These are phyloP conservation scores for Trachelus troglodyta DNA, from an alignment of 2,888 invertebrate species.

Conservation along the genomic window DNA sequence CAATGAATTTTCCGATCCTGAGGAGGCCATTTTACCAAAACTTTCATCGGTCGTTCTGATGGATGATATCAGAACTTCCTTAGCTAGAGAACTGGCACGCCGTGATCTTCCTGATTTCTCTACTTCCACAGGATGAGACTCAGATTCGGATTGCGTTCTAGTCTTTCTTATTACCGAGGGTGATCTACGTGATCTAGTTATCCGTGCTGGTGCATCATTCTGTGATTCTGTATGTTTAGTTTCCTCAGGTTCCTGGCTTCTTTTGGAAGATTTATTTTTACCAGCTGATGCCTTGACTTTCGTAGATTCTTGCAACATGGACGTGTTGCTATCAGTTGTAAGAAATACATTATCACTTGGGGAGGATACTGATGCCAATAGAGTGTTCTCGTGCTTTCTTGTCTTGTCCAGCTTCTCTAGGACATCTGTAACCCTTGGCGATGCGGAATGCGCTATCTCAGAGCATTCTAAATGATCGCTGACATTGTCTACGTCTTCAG, in stretches of 20 bases:
- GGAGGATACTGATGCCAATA: background rate
- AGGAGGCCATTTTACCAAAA: background rate
- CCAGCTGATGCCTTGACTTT: constrained; percentile 7
- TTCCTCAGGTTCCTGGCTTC: background rate
- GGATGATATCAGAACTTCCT: constrained; percentile 32
- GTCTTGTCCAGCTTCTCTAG: background rate
- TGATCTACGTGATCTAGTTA: constrained; percentile 44
- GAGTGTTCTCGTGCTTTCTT: background rate
- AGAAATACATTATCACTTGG: background rate
- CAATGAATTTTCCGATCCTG: constrained; percentile 12
- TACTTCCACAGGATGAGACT: constrained; percentile 12
- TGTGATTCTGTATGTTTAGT: constrained; percentile 1
- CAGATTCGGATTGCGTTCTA: constrained; percentile 7
- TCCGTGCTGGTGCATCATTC: constrained; percentile 25
- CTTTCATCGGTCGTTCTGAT: constrained; percentile 11
- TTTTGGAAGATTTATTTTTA: background rate
- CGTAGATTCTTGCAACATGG: background rate
- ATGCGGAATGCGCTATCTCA: background rate
- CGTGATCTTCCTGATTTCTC: constrained; percentile 22
- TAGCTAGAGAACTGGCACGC: constrained; percentile 40
- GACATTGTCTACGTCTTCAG: background rate
- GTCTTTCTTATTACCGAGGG: constrained; percentile 36
- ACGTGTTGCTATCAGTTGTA: background rate
- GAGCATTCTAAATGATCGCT: constrained; percentile 2
- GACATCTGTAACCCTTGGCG: background rate